phyloP scores from a whole-genome alignment of 2,888 invertebrate genomes.

The Phaonia tiefii region DNA sequence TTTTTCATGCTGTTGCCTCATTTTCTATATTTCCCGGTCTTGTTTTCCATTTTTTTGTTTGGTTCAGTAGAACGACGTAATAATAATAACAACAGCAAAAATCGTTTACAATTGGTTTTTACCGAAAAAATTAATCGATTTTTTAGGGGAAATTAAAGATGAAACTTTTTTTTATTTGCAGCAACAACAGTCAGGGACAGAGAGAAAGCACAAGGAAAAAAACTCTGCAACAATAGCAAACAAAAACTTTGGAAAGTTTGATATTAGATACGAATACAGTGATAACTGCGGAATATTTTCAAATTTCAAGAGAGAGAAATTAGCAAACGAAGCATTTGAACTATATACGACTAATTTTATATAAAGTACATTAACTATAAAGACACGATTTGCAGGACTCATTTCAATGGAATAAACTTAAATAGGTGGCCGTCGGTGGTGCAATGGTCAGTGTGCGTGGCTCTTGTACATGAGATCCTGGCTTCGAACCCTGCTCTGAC shows the following conservation, averaged over 20 bases:
- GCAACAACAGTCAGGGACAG: background rate
- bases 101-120: conserved; percentile 34
- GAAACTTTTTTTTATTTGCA: conserved; percentile 38
- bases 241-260: conserved; percentile 37
- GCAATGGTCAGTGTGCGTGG: no score
- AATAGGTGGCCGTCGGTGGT: no score
- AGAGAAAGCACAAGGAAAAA: conserved; percentile 27
- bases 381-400: no score
- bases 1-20: conserved; percentile 2
- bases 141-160: conserved; percentile 51
- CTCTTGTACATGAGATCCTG: no score
- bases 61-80: conserved; percentile 38
- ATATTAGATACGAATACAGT: conserved; percentile 33
- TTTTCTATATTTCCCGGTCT: conserved; percentile 22
- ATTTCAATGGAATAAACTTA: no score
- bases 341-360: no score
- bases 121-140: conserved; percentile 49
- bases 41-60: conserved; percentile 17
- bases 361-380: no score
- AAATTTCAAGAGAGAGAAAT: background rate
- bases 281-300: conserved; percentile 7
- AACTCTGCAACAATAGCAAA: conserved; percentile 12
- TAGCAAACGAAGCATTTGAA: no score
- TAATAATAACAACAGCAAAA: conserved; percentile 45
- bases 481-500: no score